Conservation (phyloP, 2,888 invertebrate genomes). For the Macrosoma leucophasiata region DNA sequence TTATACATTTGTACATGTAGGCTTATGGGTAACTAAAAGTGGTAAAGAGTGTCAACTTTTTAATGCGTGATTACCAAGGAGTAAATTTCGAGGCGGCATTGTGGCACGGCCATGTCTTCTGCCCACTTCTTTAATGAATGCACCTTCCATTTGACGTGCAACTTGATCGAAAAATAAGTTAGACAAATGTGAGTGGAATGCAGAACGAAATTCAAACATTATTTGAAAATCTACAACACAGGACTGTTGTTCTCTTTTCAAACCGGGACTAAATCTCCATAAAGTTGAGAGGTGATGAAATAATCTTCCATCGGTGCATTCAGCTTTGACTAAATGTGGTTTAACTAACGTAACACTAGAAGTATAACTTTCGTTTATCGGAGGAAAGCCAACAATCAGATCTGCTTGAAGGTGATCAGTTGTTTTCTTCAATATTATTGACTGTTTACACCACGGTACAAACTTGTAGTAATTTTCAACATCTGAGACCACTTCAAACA, state of each 20-base stretch:
- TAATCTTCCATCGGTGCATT: constrained; percentile 90
- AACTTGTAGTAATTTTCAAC: constrained; percentile 91
- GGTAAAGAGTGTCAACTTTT: constrained; percentile 62
- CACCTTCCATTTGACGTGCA: constrained; percentile 96
- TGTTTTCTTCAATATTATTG: constrained; percentile 75
- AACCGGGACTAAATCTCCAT: constrained; percentile 94
- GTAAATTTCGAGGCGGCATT: constrained; percentile 77
- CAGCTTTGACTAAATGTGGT: constrained; percentile 88
- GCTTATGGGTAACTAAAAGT: no score
- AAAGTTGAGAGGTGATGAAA: constrained; percentile 92
- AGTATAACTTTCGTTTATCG: constrained; percentile 90
- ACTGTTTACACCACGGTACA: constrained; percentile 95
- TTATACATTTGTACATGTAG: constrained; percentile 22
- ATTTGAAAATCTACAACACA: constrained; percentile 94
- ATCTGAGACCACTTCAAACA: constrained; percentile 93
- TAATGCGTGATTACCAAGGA: constrained; percentile 42
- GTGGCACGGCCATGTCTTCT: constrained; percentile 86
- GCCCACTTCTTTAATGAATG: constrained; percentile 91
- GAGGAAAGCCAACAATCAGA: constrained; percentile 89
- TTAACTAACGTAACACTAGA: constrained; percentile 85
- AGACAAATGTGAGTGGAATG: constrained; percentile 91
- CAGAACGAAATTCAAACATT: constrained; percentile 93
- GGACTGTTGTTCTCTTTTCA: constrained; percentile 85
- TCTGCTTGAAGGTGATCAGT: constrained; percentile 82
- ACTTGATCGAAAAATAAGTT: constrained; percentile 97